phyloP scores from a whole-genome alignment of 1,140 invertebrate species.

The Anadara kagoshimensis region DNA sequence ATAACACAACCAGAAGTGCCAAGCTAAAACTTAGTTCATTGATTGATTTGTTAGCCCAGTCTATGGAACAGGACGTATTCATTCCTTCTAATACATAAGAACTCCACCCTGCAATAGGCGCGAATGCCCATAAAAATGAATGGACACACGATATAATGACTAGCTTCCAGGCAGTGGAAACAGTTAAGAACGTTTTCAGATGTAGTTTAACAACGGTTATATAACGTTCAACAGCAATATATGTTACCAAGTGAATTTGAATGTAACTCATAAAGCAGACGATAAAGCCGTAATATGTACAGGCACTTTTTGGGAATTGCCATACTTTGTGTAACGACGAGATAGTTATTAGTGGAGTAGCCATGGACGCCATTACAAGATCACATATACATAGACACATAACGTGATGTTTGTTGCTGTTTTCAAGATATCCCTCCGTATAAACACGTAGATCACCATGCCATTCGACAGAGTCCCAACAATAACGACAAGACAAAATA shows the following conservation, averaged over 20 bases:
- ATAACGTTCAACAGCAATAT: slow-evolving; percentile 57
- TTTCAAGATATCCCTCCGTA: slow-evolving; percentile 43
- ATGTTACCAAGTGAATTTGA: slow-evolving; percentile 52
- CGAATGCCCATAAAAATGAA: slow-evolving; percentile 46
- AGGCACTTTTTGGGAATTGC: slow-evolving; percentile 39
- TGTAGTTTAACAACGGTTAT: slow-evolving; percentile 52
- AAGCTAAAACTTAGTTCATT: slow-evolving; percentile 44
- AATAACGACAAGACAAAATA: too few species aligned
- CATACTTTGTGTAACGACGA: slow-evolving; percentile 39
- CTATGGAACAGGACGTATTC: slow-evolving; percentile 50
- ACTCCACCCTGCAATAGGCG: slow-evolving; percentile 54
- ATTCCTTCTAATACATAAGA: slow-evolving; percentile 47
- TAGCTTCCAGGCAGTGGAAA: slow-evolving; percentile 11
- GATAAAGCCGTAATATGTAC: slow-evolving; percentile 47
- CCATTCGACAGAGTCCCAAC: slow-evolving; percentile 21
- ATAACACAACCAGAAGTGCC: slow-evolving; percentile 49
- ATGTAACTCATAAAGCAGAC: slow-evolving; percentile 52
- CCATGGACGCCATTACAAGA: slow-evolving; percentile 42
- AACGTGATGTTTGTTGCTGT: slow-evolving; percentile 61
- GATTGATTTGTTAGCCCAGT: slow-evolving; percentile 44
- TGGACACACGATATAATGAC: slow-evolving; percentile 28
- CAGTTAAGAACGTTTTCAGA: slow-evolving; percentile 37
- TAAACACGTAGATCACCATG: slow-evolving; percentile 42
- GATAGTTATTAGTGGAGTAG: slow-evolving; percentile 25
- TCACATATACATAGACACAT: slow-evolving; percentile 50